phyloP scores from a whole-genome alignment of 1,140 invertebrate species.

The Zophobas morio region DNA sequence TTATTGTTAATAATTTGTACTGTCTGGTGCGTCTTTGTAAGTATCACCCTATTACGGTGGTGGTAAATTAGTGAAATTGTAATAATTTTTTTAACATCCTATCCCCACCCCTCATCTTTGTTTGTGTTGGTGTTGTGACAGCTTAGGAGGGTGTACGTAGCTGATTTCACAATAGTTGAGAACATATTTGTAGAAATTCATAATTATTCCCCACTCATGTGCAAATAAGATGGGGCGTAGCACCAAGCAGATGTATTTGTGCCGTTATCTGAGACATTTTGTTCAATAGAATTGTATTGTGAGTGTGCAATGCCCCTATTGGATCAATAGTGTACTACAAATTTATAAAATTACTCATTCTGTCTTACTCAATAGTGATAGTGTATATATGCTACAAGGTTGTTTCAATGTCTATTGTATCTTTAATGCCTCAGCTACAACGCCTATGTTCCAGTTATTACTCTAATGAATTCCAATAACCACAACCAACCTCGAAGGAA shows the following conservation, averaged over 20 bases:
- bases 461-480: slow-evolving; percentile 65
- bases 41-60: background rate
- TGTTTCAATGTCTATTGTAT: slow-evolving; percentile 45
- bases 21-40: slow-evolving; percentile 15
- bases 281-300: slow-evolving; percentile 43
- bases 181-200: slow-evolving; percentile 54
- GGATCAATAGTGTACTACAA: slow-evolving; percentile 63
- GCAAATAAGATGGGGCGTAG: slow-evolving; percentile 35
- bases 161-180: slow-evolving; percentile 61
- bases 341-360: slow-evolving; percentile 58
- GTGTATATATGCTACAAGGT: slow-evolving; percentile 62
- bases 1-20: slow-evolving; percentile 27
- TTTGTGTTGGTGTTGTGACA: slow-evolving; percentile 55
- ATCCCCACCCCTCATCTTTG: slow-evolving; percentile 40
- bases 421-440: background rate
- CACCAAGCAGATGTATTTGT: slow-evolving; percentile 52
- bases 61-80: slow-evolving; percentile 8
- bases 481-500: slow-evolving; percentile 66
- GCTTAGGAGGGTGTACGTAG: slow-evolving; percentile 55
- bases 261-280: slow-evolving; percentile 13
- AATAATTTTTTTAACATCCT: slow-evolving; percentile 16
- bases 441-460: slow-evolving; percentile 26
- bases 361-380: slow-evolving; percentile 63
- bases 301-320: slow-evolving; percentile 58
- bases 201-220: slow-evolving; percentile 40